phyloP scores from a whole-genome alignment of 1,140 invertebrate species.

The Euschistus heros region DNA sequence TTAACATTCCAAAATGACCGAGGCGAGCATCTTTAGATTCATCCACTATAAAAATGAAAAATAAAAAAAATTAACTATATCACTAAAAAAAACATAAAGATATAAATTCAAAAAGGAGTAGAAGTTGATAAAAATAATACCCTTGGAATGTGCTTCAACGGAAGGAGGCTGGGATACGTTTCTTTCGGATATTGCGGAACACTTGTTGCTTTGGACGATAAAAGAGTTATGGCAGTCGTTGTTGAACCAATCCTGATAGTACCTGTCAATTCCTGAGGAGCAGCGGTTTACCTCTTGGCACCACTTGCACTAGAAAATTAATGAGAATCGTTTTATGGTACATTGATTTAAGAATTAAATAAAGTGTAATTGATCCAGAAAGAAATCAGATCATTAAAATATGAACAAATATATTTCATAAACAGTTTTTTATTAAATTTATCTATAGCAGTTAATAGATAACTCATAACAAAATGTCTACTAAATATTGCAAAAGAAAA shows the following conservation, averaged over 20 bases:
- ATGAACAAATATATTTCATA: too few species aligned
- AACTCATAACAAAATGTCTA: too few species aligned
- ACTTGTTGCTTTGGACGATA: background rate
- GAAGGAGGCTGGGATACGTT: conserved; percentile 6
- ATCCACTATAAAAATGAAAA: conserved; percentile 5
- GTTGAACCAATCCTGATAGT: conserved; percentile 78
- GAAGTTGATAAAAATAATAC: background rate
- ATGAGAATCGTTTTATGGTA: background rate
- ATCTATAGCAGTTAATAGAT: too few species aligned
- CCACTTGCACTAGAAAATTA: conserved; percentile 64
- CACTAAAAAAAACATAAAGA: background rate
- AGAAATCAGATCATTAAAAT: background rate
- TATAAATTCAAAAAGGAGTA: background rate
- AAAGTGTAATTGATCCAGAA: background rate
- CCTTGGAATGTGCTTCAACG: background rate
- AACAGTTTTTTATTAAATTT: too few species aligned
- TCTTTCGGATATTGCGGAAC: conserved; percentile 4
- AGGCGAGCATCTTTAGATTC: background rate
- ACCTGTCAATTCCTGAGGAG: conserved; percentile 78
- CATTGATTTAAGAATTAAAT: background rate
- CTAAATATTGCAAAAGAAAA: too few species aligned
- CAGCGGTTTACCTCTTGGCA: conserved; percentile 68
- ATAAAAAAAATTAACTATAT: background rate
- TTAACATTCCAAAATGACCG: conserved; percentile 22
- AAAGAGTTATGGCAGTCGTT: conserved; percentile 39